Evolutionary conservation across 2,888 invertebrate species (phyloP), one percentile per base, ranked within the genome.

Genomic region (Cantharis rustica): DNA sequence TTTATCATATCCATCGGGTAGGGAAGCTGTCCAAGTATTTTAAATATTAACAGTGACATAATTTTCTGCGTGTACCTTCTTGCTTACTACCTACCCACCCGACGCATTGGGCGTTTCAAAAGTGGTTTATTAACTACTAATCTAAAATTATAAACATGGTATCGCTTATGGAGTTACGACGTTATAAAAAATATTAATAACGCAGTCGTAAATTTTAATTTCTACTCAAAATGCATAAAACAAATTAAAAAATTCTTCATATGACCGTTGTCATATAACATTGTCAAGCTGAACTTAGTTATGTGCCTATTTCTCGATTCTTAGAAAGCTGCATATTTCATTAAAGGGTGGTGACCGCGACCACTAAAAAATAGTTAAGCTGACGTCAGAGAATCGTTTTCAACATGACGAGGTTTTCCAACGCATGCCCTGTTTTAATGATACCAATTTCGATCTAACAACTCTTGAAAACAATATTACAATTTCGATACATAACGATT

Each of bases 261-360:
- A 47, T 47, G 47, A 47, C 47, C 47, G 47, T 47, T 47, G 47
- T 47, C 47, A 47, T 47, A 47, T 47, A 47, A 47, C 7, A n/a
- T 47, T 47, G 47, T 47, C 47, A n/a, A 47, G 47, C 47, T 47
- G 47, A 70, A 69, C 69, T 74, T 69, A 74, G 68, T 75, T 71
- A 75, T 75, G 64, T 62, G 26, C 71, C 75, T 75, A 75, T 75
- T 75, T 75, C 75, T 68, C 71, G 75, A 70, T 71, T 68, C 71
- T 27, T 16, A 61, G 68, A 71, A 71, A 15, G 61, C 61, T 71
- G 75, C 75, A 71, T 71, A 71, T 75, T 75, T 75, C 71, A 66
- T 62, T 68, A 47, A 70, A 75, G 75, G 75, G 75, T 75, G 75
- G 75, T 75, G 75, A 75, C 75, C 75, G 75, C 75, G 17, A 64